These are phyloP conservation scores for Paratilapia polleni DNA, from an alignment of 2,113 vertebrate species.

Conservation along the genomic window DNA sequence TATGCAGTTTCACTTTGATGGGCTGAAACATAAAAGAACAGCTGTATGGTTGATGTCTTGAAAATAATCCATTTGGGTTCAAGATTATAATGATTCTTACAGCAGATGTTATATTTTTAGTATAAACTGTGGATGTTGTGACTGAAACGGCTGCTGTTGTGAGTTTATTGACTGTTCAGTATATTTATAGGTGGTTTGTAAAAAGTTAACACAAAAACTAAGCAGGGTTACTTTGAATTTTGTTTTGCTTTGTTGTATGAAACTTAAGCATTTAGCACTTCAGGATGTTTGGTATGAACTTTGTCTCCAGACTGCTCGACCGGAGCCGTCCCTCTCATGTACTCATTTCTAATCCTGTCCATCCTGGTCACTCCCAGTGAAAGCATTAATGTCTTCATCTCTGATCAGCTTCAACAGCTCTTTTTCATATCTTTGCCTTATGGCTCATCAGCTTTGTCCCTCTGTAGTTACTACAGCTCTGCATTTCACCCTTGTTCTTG, in stretches of 20 bases:
- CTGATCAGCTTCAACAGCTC: too few relatives aligned
- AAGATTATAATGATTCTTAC: slow-evolving; percentile 2
- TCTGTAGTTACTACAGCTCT: too few relatives aligned
- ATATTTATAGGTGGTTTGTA: background rate
- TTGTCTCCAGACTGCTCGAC: too few relatives aligned
- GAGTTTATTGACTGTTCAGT: background rate
- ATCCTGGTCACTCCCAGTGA: too few relatives aligned
- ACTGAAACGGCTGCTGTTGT: background rate
- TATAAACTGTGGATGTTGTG: slow-evolving; percentile 32
- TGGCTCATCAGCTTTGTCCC: too few relatives aligned
- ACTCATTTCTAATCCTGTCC: too few relatives aligned
- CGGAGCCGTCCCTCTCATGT: too few relatives aligned
- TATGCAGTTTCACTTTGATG: background rate
- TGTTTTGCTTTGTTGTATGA: background rate
- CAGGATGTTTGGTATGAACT: background rate
- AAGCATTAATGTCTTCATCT: too few relatives aligned
- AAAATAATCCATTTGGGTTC: background rate
- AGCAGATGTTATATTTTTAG: slow-evolving; percentile 45
- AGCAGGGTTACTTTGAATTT: background rate
- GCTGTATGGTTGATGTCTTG: too few relatives aligned
- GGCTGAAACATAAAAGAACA: too few relatives aligned
- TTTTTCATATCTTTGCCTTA: too few relatives aligned
- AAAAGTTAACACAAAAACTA: background rate
- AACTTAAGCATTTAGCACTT: background rate
- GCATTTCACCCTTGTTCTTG: too few relatives aligned